Evolutionary conservation across 2,113 vertebrate genomes (phyloP), one percentile per base, ranked within the genome.

Genomic region (Solenodon paradoxus): DNA sequence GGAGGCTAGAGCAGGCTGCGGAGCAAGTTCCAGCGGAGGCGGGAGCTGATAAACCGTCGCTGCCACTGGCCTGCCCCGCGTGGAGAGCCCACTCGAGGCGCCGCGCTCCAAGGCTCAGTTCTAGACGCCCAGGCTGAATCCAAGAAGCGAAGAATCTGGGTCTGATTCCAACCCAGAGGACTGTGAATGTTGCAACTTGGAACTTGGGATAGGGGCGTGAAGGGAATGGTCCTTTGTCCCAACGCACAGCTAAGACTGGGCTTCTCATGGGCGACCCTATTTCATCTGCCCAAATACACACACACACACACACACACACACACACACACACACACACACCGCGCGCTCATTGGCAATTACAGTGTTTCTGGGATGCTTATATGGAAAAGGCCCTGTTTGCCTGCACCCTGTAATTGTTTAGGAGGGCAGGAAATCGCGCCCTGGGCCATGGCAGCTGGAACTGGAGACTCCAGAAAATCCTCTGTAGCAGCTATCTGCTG

Each of bases 351-450:
- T n/a, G n/a, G n/a, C n/a, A n/a, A n/a, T n/a, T 35, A 87, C 53
- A 42, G 42, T 55, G 90, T 69, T 40, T 93, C 49, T 79, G 68
- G 75, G 93, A 91, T 59, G 95, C 92, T 80, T 89, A 92, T 78
- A 92, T 92, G 95, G 96, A 47, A 77, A 97, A n/a, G 49, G 53
- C 45, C 9, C 0, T 15, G 42, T 57, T 55, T 79, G 68, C 82
- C 88, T 95, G 79, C 79, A 96, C 87, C 89, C 93, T 96, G 2
- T 42, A 92, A 61, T 7, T 32, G 35, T 47, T 77, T 79, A 19
- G 35, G 24, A 78, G n/a, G 59, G 20, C 64, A 69, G 47, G 79
- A 80, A 89, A 40, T 80, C 5, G 0, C 51, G 83, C 69, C 7
- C 13, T 32, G 12, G 17, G 40, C 22, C 63, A 35, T 40, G 51